Conservation (phyloP, 2,113 vertebrate species). For the Erinaceus europaeus region DNA sequence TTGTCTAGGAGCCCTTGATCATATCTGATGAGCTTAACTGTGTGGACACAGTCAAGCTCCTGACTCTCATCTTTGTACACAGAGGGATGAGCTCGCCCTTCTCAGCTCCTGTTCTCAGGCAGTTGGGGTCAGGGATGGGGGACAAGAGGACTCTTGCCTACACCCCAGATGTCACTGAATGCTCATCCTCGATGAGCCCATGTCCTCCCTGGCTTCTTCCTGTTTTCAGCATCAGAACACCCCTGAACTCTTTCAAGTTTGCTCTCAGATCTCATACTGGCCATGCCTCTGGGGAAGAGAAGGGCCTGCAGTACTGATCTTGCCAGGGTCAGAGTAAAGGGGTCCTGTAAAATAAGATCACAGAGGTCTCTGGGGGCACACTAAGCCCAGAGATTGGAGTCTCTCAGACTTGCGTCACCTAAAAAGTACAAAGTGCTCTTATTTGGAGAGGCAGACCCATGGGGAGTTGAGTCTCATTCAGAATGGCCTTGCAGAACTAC, state of each 20-base stretch:
- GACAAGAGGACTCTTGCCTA: neutral
- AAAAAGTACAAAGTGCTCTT: too few species aligned
- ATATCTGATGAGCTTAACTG: neutral
- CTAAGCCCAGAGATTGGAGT: neutral
- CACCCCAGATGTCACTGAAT: neutral
- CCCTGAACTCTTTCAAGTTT: neutral
- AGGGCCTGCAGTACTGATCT: neutral
- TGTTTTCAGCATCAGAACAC: neutral
- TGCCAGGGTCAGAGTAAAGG: neutral
- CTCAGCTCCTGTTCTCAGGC: neutral
- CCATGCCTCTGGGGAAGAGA: neutral
- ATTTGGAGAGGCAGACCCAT: neutral
- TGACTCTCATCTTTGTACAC: constrained; percentile 26
- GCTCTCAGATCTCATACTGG: neutral
- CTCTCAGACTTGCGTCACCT: too few species aligned
- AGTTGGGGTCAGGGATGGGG: neutral
- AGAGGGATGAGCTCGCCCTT: neutral
- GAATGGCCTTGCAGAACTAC: neutral
- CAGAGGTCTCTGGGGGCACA: neutral
- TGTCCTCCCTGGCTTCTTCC: neutral
- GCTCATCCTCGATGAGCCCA: neutral
- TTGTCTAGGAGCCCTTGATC: constrained; percentile 1
- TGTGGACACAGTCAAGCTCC: neutral
- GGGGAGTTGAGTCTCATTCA: neutral
- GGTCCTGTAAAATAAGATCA: neutral